Percentiles rank a stretch among this genome's conserved stretches.
Conservation (phyloP, 2,113 vertebrate genomes). For the Meles meles region DNA sequence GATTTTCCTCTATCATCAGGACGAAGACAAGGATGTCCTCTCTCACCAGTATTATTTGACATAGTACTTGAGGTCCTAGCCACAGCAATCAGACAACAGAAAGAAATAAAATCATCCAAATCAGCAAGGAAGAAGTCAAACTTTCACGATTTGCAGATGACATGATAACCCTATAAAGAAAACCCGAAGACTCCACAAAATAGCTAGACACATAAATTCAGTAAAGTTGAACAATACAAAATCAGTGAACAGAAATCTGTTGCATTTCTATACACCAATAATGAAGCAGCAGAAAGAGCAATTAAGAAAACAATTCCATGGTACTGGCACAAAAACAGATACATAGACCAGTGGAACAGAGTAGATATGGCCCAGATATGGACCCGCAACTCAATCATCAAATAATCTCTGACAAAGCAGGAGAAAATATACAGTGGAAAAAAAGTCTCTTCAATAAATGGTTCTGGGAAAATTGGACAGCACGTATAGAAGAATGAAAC, state of each 20-base stretch:
- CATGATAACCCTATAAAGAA: background rate
- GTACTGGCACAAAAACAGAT: no score
- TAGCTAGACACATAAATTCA: background rate
- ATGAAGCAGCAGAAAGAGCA: background rate
- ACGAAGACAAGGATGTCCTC: background rate
- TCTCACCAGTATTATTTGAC: background rate
- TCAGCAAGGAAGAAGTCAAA: background rate
- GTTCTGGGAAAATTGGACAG: no score
- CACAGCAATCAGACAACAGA: background rate
- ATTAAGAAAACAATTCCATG: background rate
- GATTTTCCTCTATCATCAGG: background rate
- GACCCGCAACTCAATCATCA: no score
- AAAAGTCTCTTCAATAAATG: no score
- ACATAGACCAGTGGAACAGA: no score
- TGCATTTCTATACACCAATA: background rate
- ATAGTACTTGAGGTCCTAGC: background rate
- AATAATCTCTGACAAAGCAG: no score
- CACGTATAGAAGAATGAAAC: no score
- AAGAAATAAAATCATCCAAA: background rate
- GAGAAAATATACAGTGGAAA: no score
- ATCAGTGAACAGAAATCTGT: background rate
- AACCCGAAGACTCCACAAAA: background rate
- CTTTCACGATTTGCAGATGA: background rate
- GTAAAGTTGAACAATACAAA: background rate
- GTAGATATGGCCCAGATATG: no score